Evolutionary conservation across 2,888 invertebrate species (phyloP).

Genomic region (Balanococcus diminutus): DNA sequence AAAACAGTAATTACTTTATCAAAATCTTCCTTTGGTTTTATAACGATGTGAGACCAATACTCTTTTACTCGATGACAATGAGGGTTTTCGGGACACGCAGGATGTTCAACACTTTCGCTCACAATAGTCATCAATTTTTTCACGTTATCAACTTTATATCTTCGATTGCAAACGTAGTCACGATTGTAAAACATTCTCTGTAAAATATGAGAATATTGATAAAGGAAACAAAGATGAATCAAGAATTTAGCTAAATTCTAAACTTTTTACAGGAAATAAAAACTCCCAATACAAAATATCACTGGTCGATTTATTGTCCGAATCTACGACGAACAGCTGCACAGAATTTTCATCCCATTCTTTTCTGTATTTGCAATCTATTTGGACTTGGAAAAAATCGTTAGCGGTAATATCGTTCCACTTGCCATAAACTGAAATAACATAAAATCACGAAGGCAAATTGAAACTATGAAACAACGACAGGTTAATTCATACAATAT

Average conservation of each 20-base stretch:
- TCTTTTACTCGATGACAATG: constrained; percentile 72
- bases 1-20: constrained; percentile 58
- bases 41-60: constrained; percentile 87
- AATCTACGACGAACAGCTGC: constrained; percentile 73
- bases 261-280: constrained; percentile 75
- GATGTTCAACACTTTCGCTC: constrained; percentile 74
- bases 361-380: constrained; percentile 78
- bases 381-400: constrained; percentile 82
- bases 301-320: constrained; percentile 68
- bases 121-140: constrained; percentile 70
- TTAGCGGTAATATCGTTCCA: constrained; percentile 78
- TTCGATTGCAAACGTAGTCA: constrained; percentile 82
- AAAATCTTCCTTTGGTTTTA: constrained; percentile 69
- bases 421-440: constrained; percentile 73
- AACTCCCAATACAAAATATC: constrained; percentile 88
- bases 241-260: background rate
- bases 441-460: constrained; percentile 5
- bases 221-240: constrained; percentile 57
- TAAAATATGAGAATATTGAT: constrained; percentile 58
- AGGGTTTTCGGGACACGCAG: constrained; percentile 70
- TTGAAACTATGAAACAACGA: background rate
- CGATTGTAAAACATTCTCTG: constrained; percentile 82
- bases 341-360: constrained; percentile 82
- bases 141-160: constrained; percentile 67
- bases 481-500: background rate